Base-by-base conservation (phyloP, 2,113 vertebrate genomes). In the Cyrtonyx montezumae region DNA sequence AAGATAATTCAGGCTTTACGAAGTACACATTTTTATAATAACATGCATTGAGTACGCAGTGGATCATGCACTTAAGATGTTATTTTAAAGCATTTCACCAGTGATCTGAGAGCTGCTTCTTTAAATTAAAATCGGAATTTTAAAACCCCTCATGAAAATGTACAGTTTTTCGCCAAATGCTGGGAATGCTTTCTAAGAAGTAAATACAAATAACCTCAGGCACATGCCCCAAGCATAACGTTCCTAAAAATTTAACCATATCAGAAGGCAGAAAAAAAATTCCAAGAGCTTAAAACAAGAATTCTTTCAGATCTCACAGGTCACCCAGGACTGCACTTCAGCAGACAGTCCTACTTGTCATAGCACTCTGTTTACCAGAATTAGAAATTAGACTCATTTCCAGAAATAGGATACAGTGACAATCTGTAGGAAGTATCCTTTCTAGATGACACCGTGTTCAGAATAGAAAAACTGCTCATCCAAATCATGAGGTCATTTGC, bases 81-180 rank as follows among this genome's bases (percentile, higher is more conserved):
- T 53, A 53, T 56, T 61, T 23, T 16, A 15, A 61, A 56, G 53
- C 3, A 16, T 75, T 43, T 8, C 5, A 81, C 18, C 32, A 58
- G 32, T n/a, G 30, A n/a, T 34, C n/a, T 63, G 15, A 34, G 8
- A 4, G 6, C n/a, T 49, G 19, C 28, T 94, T 68, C 63, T 69
- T 87, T 3, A 37, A 62, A n/a, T 48, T 63, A 83, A 0, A 0
- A 61, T 34, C 0, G 58, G 19, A 9, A 34, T 30, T 91, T 87
- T 15, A 84, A 79, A 63, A 84, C 25, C 19, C 6, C 12, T 58
- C 16, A 32, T 18, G 8, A 88, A 66, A 61, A 86, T 67, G 58
- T 1, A 46, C 1, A 9, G 11, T 67, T 91, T 71, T 30, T 19
- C 17, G 32, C 2, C 9, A 12, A 32, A 14, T n/a, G 4, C 48